phyloP scores from a whole-genome alignment of 2,888 invertebrate genomes.

The Andrena minutula region DNA sequence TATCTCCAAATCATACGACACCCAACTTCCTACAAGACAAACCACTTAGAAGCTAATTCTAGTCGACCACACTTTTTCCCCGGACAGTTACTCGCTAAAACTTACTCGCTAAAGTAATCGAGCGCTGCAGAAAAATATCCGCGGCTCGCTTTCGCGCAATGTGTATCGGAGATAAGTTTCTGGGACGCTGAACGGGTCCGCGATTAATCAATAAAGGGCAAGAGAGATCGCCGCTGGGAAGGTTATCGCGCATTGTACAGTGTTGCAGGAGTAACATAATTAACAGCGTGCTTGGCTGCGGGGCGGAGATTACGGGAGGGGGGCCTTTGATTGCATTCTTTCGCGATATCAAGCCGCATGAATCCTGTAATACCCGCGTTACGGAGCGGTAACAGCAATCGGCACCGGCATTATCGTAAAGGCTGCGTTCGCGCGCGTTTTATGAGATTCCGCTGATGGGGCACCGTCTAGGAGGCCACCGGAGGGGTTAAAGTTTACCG shows the following conservation, averaged over 20 bases:
- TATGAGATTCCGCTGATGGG: constrained; percentile 39
- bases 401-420: constrained; percentile 48
- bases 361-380: constrained; percentile 44
- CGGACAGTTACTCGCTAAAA: not conserved
- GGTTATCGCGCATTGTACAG: constrained; percentile 19
- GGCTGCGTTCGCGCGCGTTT: constrained; percentile 38
- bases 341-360: constrained; percentile 43
- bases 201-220: constrained; percentile 32
- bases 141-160: not conserved
- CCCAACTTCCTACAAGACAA: too few relatives aligned
- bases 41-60: too few relatives aligned
- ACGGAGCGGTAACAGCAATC: constrained; percentile 35
- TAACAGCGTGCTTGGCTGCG: constrained; percentile 29
- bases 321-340: constrained; percentile 48
- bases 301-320: constrained; percentile 37
- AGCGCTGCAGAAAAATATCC: not conserved
- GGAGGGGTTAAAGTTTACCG: constrained; percentile 39
- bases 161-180: not conserved
- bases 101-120: not conserved
- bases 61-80: not conserved
- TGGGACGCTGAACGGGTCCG: too few relatives aligned
- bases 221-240: not conserved
- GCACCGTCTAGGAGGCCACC: constrained; percentile 1
- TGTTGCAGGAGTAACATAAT: constrained; percentile 42
- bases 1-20: too few relatives aligned